Evolutionary conservation across 2,797 vertebrate species (phyloP).

Genomic region (Amphiprion clarkii): DNA sequence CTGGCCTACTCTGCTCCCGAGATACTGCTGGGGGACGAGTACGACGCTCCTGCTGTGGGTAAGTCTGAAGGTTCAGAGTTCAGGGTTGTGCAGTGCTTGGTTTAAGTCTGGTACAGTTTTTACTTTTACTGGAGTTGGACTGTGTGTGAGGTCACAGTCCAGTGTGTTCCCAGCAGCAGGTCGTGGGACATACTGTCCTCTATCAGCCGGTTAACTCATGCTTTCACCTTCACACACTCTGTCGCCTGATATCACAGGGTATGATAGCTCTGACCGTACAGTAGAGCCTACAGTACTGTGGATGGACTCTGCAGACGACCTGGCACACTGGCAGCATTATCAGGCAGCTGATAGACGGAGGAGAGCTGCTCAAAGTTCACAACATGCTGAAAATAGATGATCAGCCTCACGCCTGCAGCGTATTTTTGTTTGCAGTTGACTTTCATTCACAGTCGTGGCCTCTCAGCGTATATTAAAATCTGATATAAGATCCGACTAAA

Average conservation of each 20-base stretch:
- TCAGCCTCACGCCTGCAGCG: constrained; percentile 28
- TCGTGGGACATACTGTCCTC: constrained; percentile 17
- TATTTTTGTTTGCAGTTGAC: constrained; percentile 20
- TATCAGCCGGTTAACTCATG: constrained; percentile 7
- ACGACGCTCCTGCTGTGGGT: constrained; percentile 96
- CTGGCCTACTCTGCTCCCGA: constrained; percentile 97
- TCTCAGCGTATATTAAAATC: constrained; percentile 48
- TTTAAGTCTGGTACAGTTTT: constrained; percentile 7
- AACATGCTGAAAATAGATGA: constrained; percentile 17
- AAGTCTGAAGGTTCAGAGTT: constrained; percentile 53
- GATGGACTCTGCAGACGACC: constrained; percentile 12
- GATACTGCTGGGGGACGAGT: constrained; percentile 96
- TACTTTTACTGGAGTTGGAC: not conserved
- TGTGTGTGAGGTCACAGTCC: constrained; percentile 16
- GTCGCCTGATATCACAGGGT: constrained; percentile 9
- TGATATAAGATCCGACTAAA: constrained; percentile 52
- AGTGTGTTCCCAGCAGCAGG: constrained; percentile 19
- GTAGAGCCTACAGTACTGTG: constrained; percentile 26
- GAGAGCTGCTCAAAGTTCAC: constrained; percentile 47
- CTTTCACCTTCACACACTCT: constrained; percentile 21
- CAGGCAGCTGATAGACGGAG: constrained; percentile 39
- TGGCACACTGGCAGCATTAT: constrained; percentile 48
- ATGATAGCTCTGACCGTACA: constrained; percentile 19
- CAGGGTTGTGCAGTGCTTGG: constrained; percentile 12
- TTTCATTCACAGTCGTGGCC: constrained; percentile 30